Percentiles rank a stretch among this genome's conserved stretches.
phyloP scores from a whole-genome alignment of 2,888 invertebrate genomes.

The Ferdinandea cuprea region DNA sequence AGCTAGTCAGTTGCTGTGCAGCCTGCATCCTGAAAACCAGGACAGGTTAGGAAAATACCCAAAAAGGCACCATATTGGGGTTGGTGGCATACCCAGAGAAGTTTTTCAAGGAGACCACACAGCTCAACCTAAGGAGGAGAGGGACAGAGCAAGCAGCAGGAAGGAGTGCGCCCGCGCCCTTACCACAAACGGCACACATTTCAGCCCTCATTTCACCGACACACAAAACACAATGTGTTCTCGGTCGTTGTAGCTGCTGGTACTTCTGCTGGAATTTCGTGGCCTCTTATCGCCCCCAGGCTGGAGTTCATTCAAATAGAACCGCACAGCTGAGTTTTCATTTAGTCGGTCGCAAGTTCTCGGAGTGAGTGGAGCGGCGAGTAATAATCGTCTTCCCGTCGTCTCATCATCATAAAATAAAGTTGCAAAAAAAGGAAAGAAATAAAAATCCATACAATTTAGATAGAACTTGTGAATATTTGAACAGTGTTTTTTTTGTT shows the following conservation, averaged over 20 bases:
- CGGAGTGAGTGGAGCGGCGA: conserved; percentile 80
- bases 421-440: no score
- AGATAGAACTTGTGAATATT: conserved; percentile 65
- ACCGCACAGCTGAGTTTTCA: conserved; percentile 81
- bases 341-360: conserved; percentile 82
- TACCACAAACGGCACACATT: conserved; percentile 65
- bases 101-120: conserved; percentile 46
- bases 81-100: conserved; percentile 10
- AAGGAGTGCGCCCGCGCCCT: conserved; percentile 72
- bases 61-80: conserved; percentile 27
- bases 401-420: conserved; percentile 11
- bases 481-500: conserved; percentile 52
- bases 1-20: conserved; percentile 70
- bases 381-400: conserved; percentile 19
- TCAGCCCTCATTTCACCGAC: conserved; percentile 68
- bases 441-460: conserved; percentile 12
- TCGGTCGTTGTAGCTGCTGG: conserved; percentile 69
- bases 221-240: conserved; percentile 72
- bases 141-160: conserved; percentile 25
- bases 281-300: conserved; percentile 73
- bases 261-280: conserved; percentile 71
- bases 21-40: conserved; percentile 74
- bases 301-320: conserved; percentile 82
- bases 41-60: conserved; percentile 42
- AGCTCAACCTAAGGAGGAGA: conserved; percentile 8